Base-by-base conservation (phyloP, 2,797 vertebrate species). In the Gobionotothen gibberifrons region DNA sequence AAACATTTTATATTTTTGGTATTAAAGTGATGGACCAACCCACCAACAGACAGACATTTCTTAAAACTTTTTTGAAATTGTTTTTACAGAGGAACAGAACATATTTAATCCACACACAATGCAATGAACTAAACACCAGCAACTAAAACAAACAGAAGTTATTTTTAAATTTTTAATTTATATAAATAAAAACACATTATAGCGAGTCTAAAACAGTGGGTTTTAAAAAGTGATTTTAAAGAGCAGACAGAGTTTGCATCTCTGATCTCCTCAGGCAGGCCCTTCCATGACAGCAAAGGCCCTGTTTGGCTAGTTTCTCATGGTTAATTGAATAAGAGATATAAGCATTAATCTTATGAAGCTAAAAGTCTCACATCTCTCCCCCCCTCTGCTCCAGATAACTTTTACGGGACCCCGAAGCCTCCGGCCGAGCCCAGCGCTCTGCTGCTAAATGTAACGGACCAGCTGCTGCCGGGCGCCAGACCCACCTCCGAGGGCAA, bases 371-470 rank as follows among this genome's bases (percentile, higher is more conserved):
- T 55, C n/a, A 39, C 56, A 15, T 0, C 1, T 58, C 19, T 54
- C 36, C 17, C 61, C 17, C 17, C 55, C 58, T 72, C 21, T 43
- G 9, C 59, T 84, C 10, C 93, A 99, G 98, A 99, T 89, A 98
- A 99, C 92, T 98, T 97, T 87, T 99, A 99, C 95, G 98, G 98
- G 73, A 99, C 98, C 15, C 98, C 98, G 0, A 99, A 99, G 92
- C 98, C 98, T 86, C 96, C 96, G 26, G 96, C 96, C 48, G 97
- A 99, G 91, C 97, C 97, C 61, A 95, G 95, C 76, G 93, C 96
- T 21, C 89, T 97, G 90, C 92, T 97, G 92, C 95, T 98, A 93
- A 97, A 98, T 98, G 97, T 98, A 93, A 98, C 96, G 71, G 98
- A 98, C 83, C 96, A 97, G 94, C 96, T 98, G 91, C 94, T 98